phyloP scores from a whole-genome alignment of 2,888 invertebrate genomes.

The Caenorhabditis sinica region DNA sequence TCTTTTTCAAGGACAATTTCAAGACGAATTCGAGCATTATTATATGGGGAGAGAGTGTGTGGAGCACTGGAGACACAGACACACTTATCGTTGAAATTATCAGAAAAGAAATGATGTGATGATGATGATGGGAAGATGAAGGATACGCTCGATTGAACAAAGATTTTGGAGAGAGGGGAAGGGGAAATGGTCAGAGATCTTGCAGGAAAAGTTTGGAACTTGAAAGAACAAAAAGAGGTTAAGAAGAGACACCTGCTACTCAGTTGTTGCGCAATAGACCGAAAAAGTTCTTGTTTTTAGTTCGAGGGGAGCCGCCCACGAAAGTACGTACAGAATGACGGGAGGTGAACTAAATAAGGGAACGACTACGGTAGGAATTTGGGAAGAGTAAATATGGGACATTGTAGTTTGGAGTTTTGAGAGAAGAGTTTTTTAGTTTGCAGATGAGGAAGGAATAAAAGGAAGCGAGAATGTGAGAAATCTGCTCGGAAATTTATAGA shows the following conservation, averaged over 20 bases:
- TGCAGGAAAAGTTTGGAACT: slow-evolving; percentile 16
- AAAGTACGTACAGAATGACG: background rate
- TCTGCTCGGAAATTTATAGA: too few species aligned
- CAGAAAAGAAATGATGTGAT: slow-evolving; percentile 24
- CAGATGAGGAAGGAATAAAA: too few species aligned
- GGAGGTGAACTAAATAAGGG: background rate
- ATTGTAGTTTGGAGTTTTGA: background rate
- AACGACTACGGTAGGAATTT: background rate
- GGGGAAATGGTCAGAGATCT: slow-evolving; percentile 39
- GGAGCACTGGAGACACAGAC: slow-evolving; percentile 26
- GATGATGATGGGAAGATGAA: slow-evolving; percentile 9
- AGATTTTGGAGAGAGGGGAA: slow-evolving; percentile 2
- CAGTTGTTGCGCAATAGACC: slow-evolving; percentile 34
- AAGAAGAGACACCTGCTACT: slow-evolving; percentile 9
- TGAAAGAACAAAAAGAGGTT: slow-evolving; percentile 19
- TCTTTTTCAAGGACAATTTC: slow-evolving; percentile 53
- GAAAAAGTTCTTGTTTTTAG: slow-evolving; percentile 15
- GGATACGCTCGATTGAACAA: slow-evolving; percentile 47
- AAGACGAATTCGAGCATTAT: slow-evolving; percentile 52
- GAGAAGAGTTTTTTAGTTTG: too few species aligned
- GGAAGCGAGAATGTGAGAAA: too few species aligned
- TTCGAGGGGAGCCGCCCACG: slow-evolving; percentile 11
- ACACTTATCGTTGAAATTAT: slow-evolving; percentile 58
- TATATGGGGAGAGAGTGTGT: slow-evolving; percentile 34
- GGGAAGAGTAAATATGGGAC: background rate